phyloP scores from a whole-genome alignment of 2,113 vertebrate species.

The Oncorhynchus kisutch region DNA sequence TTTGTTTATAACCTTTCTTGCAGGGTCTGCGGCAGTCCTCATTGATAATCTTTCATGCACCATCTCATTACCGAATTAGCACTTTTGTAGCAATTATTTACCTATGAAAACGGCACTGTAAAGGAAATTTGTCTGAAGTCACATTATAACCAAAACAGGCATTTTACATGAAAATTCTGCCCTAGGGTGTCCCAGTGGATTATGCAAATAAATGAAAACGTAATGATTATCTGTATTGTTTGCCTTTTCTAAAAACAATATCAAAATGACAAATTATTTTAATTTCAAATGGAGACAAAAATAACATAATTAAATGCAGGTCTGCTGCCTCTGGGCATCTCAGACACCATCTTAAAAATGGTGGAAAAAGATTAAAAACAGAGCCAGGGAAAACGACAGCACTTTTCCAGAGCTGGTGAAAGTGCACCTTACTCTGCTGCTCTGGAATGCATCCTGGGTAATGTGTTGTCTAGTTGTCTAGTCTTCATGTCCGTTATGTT shows the following conservation, averaged over 20 bases:
- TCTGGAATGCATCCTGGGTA: constrained; percentile 66
- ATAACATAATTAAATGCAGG: constrained; percentile 73
- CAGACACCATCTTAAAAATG: constrained; percentile 54
- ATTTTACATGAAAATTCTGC: constrained; percentile 43
- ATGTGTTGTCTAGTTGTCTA: constrained; percentile 39
- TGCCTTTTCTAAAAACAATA: constrained; percentile 52
- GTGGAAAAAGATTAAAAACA: constrained; percentile 66
- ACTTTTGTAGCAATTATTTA: constrained; percentile 37
- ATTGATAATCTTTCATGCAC: too few species aligned
- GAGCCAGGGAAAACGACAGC: constrained; percentile 59
- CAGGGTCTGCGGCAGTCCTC: too few species aligned
- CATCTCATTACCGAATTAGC: too few species aligned
- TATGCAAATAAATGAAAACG: constrained; percentile 50
- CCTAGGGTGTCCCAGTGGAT: constrained; percentile 35
- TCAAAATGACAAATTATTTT: constrained; percentile 48
- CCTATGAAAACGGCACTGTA: not conserved
- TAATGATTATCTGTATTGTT: constrained; percentile 40
- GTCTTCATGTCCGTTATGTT: constrained; percentile 52
- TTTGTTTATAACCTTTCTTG: too few species aligned
- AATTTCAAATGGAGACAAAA: constrained; percentile 31
- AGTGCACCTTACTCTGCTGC: constrained; percentile 64
- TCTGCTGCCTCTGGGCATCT: constrained; percentile 54
- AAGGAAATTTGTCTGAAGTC: constrained; percentile 18
- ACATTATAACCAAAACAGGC: constrained; percentile 47
- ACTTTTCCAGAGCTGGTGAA: constrained; percentile 44